Conservation (phyloP, 2,797 vertebrate genomes). For the Heliangelus exortis region DNA sequence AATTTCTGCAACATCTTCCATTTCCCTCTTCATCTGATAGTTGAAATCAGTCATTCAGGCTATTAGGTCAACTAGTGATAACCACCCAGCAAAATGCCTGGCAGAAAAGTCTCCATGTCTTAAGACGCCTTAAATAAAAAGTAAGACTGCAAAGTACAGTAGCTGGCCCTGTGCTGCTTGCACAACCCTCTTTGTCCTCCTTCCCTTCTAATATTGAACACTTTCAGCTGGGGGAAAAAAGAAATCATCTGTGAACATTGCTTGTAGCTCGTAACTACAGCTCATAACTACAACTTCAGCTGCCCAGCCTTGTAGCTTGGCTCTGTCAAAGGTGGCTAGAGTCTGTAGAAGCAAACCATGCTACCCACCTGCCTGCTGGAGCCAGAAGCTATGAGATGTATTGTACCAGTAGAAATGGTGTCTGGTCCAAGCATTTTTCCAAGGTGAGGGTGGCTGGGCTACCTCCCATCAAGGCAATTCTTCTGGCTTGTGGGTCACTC, state of each 20-base stretch:
- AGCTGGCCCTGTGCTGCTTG: not conserved
- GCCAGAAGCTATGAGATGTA: not conserved
- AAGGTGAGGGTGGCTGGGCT: fast-evolving
- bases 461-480: not conserved
- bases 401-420: not conserved
- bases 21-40: not conserved
- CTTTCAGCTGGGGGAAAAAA: not conserved
- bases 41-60: not conserved
- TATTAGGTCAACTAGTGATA: not conserved
- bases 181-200: not conserved
- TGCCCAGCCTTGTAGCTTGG: not conserved
- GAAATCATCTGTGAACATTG: not conserved
- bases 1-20: not conserved
- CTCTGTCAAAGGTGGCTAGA: not conserved
- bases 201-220: not conserved
- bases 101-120: not conserved
- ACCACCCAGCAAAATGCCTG: not conserved
- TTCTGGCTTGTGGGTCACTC: not conserved
- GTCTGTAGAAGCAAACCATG: fast-evolving
- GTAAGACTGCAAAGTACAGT: not conserved
- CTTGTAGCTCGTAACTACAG: not conserved
- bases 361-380: not conserved
- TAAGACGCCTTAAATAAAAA: not conserved
- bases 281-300: not conserved
- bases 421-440: not conserved